Evolutionary conservation across 2,888 invertebrate species (phyloP).

Genomic region (Eupithecia inturbata): DNA sequence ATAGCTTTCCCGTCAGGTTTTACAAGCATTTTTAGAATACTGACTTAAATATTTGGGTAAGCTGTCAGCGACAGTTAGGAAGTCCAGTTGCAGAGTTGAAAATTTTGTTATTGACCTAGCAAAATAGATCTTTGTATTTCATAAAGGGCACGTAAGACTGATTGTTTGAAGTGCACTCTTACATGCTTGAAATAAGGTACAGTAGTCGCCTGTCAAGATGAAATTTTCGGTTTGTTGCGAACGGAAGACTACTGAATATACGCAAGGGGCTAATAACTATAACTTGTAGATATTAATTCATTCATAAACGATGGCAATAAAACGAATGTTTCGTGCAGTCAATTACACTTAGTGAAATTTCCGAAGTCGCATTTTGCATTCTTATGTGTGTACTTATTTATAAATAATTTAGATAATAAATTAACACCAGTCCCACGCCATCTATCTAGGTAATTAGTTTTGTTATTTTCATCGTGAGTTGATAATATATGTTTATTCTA

Average conservation of each 20-base stretch:
- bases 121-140: background rate
- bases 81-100: background rate
- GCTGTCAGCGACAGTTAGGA: constrained; percentile 1
- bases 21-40: background rate
- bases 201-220: background rate
- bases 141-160: constrained; percentile 10
- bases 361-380: constrained; percentile 46
- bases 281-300: constrained; percentile 35
- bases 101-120: constrained; percentile 2
- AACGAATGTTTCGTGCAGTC: constrained; percentile 52
- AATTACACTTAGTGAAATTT: constrained; percentile 51
- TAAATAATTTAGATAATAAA: constrained; percentile 41
- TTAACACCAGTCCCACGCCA: constrained; percentile 18
- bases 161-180: background rate
- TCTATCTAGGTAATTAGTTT: background rate
- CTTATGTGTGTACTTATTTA: constrained; percentile 41
- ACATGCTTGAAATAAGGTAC: constrained; percentile 1
- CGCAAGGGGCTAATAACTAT: constrained; percentile 26
- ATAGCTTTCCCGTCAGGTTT: constrained; percentile 8
- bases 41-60: constrained; percentile 1
- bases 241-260: background rate
- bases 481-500: background rate
- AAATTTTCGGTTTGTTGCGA: constrained; percentile 1
- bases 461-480: background rate
- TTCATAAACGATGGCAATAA: constrained; percentile 52